phyloP scores from a whole-genome alignment of 2,113 vertebrate species.

The Anser cygnoides region DNA sequence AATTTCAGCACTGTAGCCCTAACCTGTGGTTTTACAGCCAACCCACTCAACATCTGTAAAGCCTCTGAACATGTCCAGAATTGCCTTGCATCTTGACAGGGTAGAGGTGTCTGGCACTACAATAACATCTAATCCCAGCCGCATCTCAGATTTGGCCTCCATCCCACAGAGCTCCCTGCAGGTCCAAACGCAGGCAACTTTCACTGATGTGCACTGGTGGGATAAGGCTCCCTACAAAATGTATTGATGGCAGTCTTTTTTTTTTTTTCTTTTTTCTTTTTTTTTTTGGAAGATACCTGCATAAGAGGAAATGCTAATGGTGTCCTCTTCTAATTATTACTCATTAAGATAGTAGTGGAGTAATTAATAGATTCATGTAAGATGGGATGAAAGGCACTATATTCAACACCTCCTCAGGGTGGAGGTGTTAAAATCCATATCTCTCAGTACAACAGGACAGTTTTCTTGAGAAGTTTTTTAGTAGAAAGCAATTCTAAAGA shows the following conservation, averaged over 20 bases:
- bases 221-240: neutral
- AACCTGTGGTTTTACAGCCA: neutral
- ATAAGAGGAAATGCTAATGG: rapidly evolving
- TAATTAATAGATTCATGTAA: neutral
- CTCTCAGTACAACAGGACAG: neutral
- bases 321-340: neutral
- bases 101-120: neutral
- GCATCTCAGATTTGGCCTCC: neutral
- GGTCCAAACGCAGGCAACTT: neutral
- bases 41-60: neutral
- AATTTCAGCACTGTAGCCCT: neutral
- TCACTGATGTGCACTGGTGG: neutral
- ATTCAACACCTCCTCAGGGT: neutral
- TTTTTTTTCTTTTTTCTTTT: no score
- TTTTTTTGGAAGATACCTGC: neutral
- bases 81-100: neutral
- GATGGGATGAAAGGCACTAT: neutral
- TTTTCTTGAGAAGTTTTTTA: neutral
- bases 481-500: neutral
- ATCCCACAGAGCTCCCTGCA: neutral
- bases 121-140: neutral
- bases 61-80: neutral
- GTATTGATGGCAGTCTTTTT: rapidly evolving
- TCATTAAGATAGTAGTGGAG: neutral
- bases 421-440: neutral